Evolutionary conservation across 2,888 invertebrate species (phyloP), one percentile per base, ranked within the genome.

Genomic region (Elegia similella): DNA sequence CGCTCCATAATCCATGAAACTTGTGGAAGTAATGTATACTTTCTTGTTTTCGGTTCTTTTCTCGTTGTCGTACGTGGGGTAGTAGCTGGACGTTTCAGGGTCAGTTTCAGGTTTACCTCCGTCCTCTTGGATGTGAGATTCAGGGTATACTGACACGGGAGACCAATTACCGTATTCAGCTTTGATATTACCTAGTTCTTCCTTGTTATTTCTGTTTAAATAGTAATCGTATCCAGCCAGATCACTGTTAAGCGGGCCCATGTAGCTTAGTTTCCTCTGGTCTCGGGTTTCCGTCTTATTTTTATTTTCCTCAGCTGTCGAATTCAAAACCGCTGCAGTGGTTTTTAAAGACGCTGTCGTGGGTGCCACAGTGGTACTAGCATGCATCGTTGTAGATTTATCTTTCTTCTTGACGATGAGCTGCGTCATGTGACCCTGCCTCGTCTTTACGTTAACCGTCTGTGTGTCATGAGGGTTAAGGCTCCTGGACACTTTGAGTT

Each of bases 381-480:
- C 56, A 59, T 75, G 60, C 17, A 73, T 62, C 17, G 85, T 72
- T 58, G 86, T 78, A 7, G 92, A 84, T 71, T 94, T 94, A 58
- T 94, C 94, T 60, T 94, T 92, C 71, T 94, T 93, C 80, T 95
- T 95, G 6, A 96, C 95, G 46, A 96, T 95, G 10, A 97, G 86
- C 67, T 96, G 96, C 0, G 96, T 95, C 23, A 96, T 86, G 59
- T 94, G 95, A 1, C 97, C 97, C 17, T 95, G 93, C 73, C 94
- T 94, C 0, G 96, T 95, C 70, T 95, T 93, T 0, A 97, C 95
- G 72, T 94, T 95, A 44, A 96, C 84, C 38, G 96, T 95, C 75
- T 96, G 95, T 50, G 95, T 96, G 63, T 95, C 94, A 23, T 95
- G 94, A 0, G 96, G 96, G 78, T 95, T 94, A 13, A 96, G 89